These are phyloP conservation scores for Brachymystax lenok DNA, from an alignment of 2,797 vertebrate species.

Conservation along the genomic window DNA sequence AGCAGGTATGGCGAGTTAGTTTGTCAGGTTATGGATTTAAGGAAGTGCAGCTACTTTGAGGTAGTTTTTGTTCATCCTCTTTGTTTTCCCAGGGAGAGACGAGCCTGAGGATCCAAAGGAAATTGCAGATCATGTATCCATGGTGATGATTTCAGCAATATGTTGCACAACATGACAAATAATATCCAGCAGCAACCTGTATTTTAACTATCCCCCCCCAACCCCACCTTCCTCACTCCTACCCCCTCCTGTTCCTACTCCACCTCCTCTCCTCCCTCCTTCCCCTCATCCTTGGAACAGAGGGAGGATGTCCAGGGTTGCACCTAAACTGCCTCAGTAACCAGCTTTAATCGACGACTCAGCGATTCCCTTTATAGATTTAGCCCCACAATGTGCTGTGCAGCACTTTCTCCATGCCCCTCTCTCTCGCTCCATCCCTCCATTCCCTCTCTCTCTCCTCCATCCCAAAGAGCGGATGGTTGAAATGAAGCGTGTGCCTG, in stretches of 20 bases:
- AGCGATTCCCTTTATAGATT: constrained; percentile 68
- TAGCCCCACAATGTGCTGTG: constrained; percentile 52
- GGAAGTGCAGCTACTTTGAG: background rate
- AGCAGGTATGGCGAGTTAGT: background rate
- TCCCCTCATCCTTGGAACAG: constrained; percentile 15
- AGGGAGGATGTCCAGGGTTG: constrained; percentile 45
- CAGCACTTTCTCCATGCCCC: constrained; percentile 48
- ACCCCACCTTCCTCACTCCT: background rate
- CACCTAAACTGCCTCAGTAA: constrained; percentile 57
- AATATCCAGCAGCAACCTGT: constrained; percentile 52
- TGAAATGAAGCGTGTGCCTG: constrained; percentile 34
- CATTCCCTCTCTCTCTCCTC: constrained; percentile 13
- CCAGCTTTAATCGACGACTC: constrained; percentile 62
- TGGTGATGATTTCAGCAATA: constrained; percentile 49
- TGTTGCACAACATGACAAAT: constrained; percentile 44
- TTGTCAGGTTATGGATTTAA: constrained; percentile 6
- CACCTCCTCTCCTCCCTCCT: constrained; percentile 7
- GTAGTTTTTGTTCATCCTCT: constrained; percentile 1
- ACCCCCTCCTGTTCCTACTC: background rate
- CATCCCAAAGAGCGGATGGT: constrained; percentile 26
- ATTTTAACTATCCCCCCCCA: constrained; percentile 18
- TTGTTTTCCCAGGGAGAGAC: constrained; percentile 20
- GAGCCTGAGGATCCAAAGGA: constrained; percentile 10
- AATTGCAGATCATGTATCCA: constrained; percentile 38
- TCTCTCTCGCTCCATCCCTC: constrained; percentile 3